Percentiles rank a stretch among this genome's conserved stretches.
Conservation (phyloP, 1,140 invertebrate species). For the Drosophila malerkotliana region DNA sequence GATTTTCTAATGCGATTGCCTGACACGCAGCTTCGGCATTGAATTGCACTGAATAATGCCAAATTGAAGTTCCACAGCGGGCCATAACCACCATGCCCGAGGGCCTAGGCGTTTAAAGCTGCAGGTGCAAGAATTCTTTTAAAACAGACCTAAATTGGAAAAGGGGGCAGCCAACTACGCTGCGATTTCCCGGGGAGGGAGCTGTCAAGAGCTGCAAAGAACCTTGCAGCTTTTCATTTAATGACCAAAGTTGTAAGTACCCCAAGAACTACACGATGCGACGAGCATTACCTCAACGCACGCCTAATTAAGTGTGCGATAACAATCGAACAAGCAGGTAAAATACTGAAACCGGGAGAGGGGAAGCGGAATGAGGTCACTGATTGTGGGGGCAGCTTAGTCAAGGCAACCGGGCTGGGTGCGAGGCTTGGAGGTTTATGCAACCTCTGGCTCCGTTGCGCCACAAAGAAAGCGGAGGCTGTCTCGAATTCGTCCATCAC, state of each 20-base stretch:
- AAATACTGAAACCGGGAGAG: slow-evolving; percentile 6
- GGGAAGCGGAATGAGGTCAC: slow-evolving; percentile 60
- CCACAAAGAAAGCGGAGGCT: slow-evolving; percentile 55
- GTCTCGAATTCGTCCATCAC: slow-evolving; percentile 50
- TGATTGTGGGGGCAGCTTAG: slow-evolving; percentile 50
- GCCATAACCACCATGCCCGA: slow-evolving; percentile 10
- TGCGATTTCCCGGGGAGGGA: background rate
- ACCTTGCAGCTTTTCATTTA: slow-evolving; percentile 54
- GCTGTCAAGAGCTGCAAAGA: slow-evolving; percentile 13
- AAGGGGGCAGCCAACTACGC: background rate
- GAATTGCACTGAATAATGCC: slow-evolving; percentile 43
- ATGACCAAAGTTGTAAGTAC: slow-evolving; percentile 46
- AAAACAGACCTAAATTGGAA: background rate
- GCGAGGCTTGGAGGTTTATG: slow-evolving; percentile 43
- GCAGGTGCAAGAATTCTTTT: slow-evolving; percentile 48
- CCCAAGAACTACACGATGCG: slow-evolving; percentile 23
- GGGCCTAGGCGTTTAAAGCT: slow-evolving; percentile 2
- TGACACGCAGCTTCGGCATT: slow-evolving; percentile 38
- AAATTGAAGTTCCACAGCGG: slow-evolving; percentile 51
- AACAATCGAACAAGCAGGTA: slow-evolving; percentile 48
- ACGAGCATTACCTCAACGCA: slow-evolving; percentile 63
- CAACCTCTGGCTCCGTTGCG: slow-evolving; percentile 51
- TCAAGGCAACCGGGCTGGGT: slow-evolving; percentile 25
- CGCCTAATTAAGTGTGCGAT: slow-evolving; percentile 76
- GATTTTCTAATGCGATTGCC: slow-evolving; percentile 69